Base-by-base conservation (phyloP, 2,888 invertebrate genomes). In the Yponomeuta evonymella region DNA sequence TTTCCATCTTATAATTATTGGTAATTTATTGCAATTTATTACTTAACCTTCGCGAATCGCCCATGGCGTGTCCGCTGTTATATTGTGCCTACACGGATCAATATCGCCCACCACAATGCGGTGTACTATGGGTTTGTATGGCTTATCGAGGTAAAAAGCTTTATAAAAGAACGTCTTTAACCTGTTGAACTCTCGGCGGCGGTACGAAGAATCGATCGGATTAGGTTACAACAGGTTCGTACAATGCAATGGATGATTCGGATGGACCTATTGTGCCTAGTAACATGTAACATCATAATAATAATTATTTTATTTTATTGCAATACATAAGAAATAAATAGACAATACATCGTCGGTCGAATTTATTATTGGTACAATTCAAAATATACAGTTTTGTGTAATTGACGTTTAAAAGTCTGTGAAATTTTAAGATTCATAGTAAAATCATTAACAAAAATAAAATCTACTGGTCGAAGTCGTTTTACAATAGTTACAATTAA, bases 21-120 rank as follows among this genome's bases (percentile, higher is more conserved):
- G 33, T 65, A 30, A 65, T 65, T 33, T 33, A 65, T 29, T 65
- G 36, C 48, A 67, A 68, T 68, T 51, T 51, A 65, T 68, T 68
- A 48, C 29, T n/a, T 68, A 67, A 15, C 51, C 68, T 68, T 68
- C 68, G 51, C 51, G 2, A 12, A 68, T 68, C 51, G 68, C 68
- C 68, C 68, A 51, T 68, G 68, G 68, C 68, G n/a, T 58, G 68
- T 11, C 51, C 23, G 51, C 12, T 68, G 66, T 36, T 67, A 12
- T 23, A 29, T 10, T 68, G 68, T 51, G 68, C 68, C 68, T 58
- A 68, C 68, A 68, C 68, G 23, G 65, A 67, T 43, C 33, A n/a
- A 36, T 36, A 51, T 15, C 48, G 68, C 68, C 33, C 43, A 67
- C 36, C 1, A 58, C 51, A 58, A 58, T 58, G 51, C 51, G 51